phyloP scores from a whole-genome alignment of 2,797 vertebrate genomes.

The Sebastes steindachneri region DNA sequence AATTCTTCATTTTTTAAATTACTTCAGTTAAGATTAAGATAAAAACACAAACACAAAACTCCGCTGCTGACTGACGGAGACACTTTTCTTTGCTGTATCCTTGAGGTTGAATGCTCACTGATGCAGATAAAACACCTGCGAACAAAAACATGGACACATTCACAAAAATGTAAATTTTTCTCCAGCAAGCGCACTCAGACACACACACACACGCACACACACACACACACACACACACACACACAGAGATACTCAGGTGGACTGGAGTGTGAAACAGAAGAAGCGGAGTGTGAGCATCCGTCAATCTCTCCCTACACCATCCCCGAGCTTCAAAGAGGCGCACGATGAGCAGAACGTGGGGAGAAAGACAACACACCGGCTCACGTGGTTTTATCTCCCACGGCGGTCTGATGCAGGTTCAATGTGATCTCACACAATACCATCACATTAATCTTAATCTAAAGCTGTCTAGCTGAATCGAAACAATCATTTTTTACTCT shows the following conservation, averaged over 20 bases:
- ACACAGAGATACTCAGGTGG: not conserved
- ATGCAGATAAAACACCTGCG: conserved; percentile 22
- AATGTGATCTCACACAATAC: not conserved
- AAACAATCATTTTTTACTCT: not conserved
- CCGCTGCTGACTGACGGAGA: not conserved
- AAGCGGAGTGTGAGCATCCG: conserved; percentile 26
- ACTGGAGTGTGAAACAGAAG: conserved; percentile 20
- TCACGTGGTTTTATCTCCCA: conserved; percentile 10
- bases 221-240: not conserved
- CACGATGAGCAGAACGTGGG: conserved; percentile 35
- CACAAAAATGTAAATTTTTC: not conserved
- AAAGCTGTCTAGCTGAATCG: not conserved
- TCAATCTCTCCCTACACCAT: conserved; percentile 27
- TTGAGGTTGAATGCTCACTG: conserved; percentile 7
- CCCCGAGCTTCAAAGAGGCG: conserved; percentile 29
- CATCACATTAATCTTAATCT: not conserved
- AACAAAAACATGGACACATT: conserved; percentile 6
- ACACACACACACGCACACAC: not conserved
- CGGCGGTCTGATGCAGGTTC: not conserved
- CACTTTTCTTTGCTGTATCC: not conserved
- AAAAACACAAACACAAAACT: not conserved
- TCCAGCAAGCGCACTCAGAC: not conserved
- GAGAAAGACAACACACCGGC: conserved; percentile 36
- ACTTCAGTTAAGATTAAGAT: not conserved
- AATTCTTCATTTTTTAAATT: not conserved